A percentile compares a stretch with the other conserved stretches of the same genome.
Evolutionary conservation across 2,888 invertebrate species (phyloP).

Genomic region (Melangyna quadrimaculata): DNA sequence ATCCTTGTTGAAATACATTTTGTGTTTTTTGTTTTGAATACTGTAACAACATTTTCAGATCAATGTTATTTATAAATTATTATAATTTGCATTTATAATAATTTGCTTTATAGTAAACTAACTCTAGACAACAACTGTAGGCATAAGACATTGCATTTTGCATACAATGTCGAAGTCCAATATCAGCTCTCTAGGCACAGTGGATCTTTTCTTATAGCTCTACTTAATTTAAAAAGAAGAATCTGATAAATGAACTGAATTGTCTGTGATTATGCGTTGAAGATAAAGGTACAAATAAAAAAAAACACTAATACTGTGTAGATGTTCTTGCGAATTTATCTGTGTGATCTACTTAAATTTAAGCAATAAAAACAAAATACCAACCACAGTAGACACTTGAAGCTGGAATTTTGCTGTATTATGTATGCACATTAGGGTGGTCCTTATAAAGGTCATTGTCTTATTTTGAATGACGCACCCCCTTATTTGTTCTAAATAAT

Average conservation of each 20-base stretch:
- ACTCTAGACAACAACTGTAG: slow-evolving; percentile 5
- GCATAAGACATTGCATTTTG: too few relatives aligned
- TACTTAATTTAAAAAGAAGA: background rate
- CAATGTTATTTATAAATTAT: background rate
- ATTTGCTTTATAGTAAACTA: background rate
- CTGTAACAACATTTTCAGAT: background rate
- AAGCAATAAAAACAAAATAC: slow-evolving; percentile 39
- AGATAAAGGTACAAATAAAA: slow-evolving; percentile 1
- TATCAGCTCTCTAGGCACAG: slow-evolving; percentile 22
- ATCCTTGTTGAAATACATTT: background rate
- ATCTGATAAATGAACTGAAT: slow-evolving; percentile 56
- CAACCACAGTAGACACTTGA: background rate
- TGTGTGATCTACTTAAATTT: slow-evolving; percentile 49
- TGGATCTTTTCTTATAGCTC: slow-evolving; percentile 15
- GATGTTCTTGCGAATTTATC: slow-evolving; percentile 31
- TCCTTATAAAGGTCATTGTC: too few relatives aligned
- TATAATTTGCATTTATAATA: too few relatives aligned
- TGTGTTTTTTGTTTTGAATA: background rate
- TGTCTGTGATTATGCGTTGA: slow-evolving; percentile 46
- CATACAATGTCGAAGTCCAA: slow-evolving; percentile 32
- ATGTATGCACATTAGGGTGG: too few relatives aligned
- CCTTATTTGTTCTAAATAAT: too few relatives aligned
- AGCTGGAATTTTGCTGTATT: too few relatives aligned
- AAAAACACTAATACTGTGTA: background rate
- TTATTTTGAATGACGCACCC: too few relatives aligned